A percentile compares a stretch with the other conserved stretches of the same genome.
Evolutionary conservation across 2,888 invertebrate species (phyloP).

Genomic region (Andricus curvator): DNA sequence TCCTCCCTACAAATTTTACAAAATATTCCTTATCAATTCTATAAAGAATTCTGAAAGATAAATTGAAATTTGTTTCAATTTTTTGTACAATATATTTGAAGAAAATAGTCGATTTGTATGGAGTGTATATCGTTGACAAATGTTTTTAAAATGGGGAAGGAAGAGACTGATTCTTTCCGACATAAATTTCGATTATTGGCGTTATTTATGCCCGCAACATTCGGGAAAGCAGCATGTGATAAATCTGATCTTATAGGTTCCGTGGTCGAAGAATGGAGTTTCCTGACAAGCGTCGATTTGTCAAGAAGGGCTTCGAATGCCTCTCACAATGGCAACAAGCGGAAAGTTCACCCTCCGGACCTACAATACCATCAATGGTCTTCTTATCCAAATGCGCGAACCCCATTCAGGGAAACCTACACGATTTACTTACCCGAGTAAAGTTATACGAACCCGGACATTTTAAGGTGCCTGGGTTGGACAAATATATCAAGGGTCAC

Average conservation of each 20-base stretch:
- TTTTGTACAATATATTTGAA: too few relatives aligned
- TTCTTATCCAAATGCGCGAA: slow-evolving; percentile 63
- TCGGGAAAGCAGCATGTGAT: slow-evolving; percentile 60
- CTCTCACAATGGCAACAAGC: slow-evolving; percentile 74
- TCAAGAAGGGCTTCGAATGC: slow-evolving; percentile 75
- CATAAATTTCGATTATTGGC: slow-evolving; percentile 40
- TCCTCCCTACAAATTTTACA: neutral
- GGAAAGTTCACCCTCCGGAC: slow-evolving; percentile 72
- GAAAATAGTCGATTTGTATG: too few relatives aligned
- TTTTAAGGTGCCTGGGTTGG: slow-evolving; percentile 66
- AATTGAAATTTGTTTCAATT: neutral
- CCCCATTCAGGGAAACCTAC: slow-evolving; percentile 70
- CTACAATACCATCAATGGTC: slow-evolving; percentile 72
- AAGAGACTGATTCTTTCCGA: slow-evolving; percentile 34
- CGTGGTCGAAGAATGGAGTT: slow-evolving; percentile 70
- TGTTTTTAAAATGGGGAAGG: neutral
- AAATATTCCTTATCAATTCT: neutral
- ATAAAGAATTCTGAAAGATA: neutral
- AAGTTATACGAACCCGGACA: slow-evolving; percentile 59
- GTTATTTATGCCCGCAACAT: slow-evolving; percentile 32
- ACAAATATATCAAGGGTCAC: slow-evolving; percentile 68
- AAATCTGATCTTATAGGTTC: slow-evolving; percentile 68
- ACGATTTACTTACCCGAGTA: slow-evolving; percentile 74
- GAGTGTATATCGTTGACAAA: neutral
- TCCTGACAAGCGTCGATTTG: slow-evolving; percentile 76